A percentile compares a stretch with the other conserved stretches of the same genome.
phyloP scores from a whole-genome alignment of 2,113 vertebrate species.

The Catagonus wagneri region DNA sequence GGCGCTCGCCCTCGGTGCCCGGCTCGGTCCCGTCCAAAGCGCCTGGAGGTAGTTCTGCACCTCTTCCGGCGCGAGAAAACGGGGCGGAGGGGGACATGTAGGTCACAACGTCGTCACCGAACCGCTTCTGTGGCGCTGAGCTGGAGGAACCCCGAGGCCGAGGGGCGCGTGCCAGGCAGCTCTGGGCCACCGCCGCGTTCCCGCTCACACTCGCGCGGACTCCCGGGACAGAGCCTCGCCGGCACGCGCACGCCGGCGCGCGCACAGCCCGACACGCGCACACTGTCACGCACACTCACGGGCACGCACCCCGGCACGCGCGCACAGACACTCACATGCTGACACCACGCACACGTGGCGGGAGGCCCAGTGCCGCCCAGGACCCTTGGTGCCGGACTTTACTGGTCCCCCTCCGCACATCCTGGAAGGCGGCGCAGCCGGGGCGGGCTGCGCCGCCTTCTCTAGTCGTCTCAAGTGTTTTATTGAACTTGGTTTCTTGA shows the following conservation, averaged over 20 bases:
- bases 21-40: background rate
- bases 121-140: background rate
- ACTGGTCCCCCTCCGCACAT: background rate
- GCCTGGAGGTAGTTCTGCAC: background rate
- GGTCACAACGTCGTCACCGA: background rate
- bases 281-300: background rate
- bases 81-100: background rate
- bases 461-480: background rate
- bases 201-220: background rate
- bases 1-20: background rate
- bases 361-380: background rate
- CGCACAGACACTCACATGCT: background rate
- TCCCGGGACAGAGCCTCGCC: background rate
- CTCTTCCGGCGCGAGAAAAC: background rate
- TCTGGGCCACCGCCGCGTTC: background rate
- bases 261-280: background rate
- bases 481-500: background rate
- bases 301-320: slow-evolving; percentile 20
- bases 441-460: rapidly evolving
- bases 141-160: background rate
- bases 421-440: background rate
- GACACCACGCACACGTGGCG: background rate
- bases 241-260: background rate
- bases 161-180: background rate
- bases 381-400: background rate